Evolutionary conservation across 53 echinoderm and acorn worm species (phyloP).

Genomic region (Hippasteria phrygiana): DNA sequence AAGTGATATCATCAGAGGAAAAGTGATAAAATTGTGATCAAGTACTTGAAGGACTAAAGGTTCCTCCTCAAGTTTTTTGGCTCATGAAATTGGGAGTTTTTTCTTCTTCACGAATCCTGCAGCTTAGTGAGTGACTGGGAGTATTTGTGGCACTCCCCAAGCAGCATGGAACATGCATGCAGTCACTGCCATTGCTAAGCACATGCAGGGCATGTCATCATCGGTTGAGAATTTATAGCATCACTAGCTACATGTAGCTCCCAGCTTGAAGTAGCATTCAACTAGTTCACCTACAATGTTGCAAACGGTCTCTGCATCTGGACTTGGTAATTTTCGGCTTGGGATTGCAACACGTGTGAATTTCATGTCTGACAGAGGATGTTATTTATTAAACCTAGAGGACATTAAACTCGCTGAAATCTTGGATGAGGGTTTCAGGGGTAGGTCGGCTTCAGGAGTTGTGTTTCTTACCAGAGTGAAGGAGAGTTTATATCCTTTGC

Average conservation of each 20-base stretch:
- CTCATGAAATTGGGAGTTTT: too few species aligned
- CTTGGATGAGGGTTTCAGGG: neutral
- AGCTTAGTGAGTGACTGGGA: too few species aligned
- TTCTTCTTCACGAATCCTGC: too few species aligned
- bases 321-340: neutral
- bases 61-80: too few species aligned
- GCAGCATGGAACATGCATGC: neutral
- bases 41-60: too few species aligned
- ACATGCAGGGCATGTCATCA: slow-evolving; percentile 1
- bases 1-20: too few species aligned
- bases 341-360: neutral
- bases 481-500: too few species aligned
- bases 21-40: too few species aligned
- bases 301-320: too few species aligned
- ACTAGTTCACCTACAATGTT: too few species aligned
- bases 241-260: neutral
- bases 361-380: neutral
- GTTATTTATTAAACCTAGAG: neutral
- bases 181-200: neutral
- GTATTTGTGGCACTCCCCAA: neutral
- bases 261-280: neutral
- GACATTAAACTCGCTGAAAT: neutral
- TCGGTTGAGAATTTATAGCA: neutral
- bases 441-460: too few species aligned
- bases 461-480: neutral